These are phyloP conservation scores for Malurus cyaneus DNA, from an alignment of 2,113 vertebrate genomes.

Conservation along the genomic window DNA sequence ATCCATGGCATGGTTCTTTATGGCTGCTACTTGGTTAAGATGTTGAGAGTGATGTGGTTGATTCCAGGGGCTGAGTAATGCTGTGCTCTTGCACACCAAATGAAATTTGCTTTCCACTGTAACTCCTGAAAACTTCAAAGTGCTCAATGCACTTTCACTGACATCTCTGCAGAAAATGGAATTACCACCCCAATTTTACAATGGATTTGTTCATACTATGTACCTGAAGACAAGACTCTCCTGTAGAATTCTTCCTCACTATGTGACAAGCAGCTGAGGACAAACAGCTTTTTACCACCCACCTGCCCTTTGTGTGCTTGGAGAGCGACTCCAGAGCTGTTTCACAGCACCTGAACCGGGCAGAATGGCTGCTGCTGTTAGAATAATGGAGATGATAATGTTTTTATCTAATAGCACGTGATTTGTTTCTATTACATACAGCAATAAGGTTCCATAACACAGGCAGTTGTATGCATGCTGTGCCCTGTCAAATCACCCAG, in stretches of 20 bases:
- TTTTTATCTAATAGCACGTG: not conserved
- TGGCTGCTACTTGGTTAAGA: not conserved
- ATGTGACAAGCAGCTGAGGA: not conserved
- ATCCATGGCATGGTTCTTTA: not conserved
- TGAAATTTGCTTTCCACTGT: not conserved
- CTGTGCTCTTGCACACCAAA: not conserved
- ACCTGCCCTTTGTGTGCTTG: not conserved
- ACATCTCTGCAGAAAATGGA: not conserved
- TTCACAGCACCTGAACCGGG: not conserved
- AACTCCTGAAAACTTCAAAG: not conserved
- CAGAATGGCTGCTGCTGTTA: not conserved
- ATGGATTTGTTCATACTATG: not conserved
- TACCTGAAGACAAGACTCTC: not conserved
- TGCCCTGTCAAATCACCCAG: not conserved
- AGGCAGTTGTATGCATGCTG: not conserved
- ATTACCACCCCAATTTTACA: not conserved
- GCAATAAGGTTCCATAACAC: not conserved
- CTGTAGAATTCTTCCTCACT: not conserved
- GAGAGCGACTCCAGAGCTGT: not conserved
- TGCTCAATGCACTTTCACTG: not conserved
- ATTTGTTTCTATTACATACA: not conserved
- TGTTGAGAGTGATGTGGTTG: accelerated
- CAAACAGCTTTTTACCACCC: not conserved
- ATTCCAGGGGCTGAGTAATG: not conserved
- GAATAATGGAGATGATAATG: not conserved